These are phyloP conservation scores for Resseliella maxima DNA, from an alignment of 2,888 invertebrate genomes.

Conservation along the genomic window DNA sequence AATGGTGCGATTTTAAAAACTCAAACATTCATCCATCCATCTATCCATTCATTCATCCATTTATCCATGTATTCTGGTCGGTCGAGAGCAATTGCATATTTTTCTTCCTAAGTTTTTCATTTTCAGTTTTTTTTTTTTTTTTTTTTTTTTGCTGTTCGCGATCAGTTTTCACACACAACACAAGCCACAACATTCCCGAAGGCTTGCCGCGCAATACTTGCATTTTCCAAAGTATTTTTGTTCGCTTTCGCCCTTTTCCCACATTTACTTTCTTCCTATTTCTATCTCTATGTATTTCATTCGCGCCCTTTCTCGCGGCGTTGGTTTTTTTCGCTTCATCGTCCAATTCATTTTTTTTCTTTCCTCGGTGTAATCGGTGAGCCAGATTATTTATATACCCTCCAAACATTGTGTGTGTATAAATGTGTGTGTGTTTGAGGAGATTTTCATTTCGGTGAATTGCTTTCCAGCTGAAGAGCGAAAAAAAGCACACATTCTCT, in stretches of 20 bases:
- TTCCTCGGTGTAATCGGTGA: constrained; percentile 15
- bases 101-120: not conserved
- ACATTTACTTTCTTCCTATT: too few species aligned
- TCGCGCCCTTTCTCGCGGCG: too few species aligned
- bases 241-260: not conserved
- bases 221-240: not conserved
- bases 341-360: not conserved
- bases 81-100: not conserved
- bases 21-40: constrained; percentile 33
- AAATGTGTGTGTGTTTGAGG: not conserved
- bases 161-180: not conserved
- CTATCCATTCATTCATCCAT: not conserved
- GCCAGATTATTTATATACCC: constrained; percentile 39
- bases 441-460: not conserved
- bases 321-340: too few species aligned
- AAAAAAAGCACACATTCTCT: not conserved
- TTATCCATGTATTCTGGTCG: not conserved
- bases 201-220: not conserved
- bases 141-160: not conserved
- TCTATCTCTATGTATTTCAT: too few species aligned
- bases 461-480: not conserved
- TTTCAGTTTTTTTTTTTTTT: not conserved
- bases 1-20: not conserved
- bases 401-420: not conserved
- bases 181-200: constrained; percentile 29